Conservation (phyloP, 2,888 invertebrate species). For the Acrobasis repandana region DNA sequence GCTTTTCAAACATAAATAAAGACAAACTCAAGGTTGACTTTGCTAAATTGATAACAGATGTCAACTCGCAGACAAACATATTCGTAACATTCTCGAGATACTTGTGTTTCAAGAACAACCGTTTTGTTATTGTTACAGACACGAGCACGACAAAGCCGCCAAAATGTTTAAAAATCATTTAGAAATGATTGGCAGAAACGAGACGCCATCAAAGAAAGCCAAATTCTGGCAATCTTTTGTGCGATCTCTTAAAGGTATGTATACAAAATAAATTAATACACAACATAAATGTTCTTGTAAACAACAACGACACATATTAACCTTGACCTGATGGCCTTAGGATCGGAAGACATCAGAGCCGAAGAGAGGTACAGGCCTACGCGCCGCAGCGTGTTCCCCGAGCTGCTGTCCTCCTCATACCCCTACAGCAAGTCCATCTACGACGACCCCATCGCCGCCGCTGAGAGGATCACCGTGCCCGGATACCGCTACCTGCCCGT, state of each 20-base stretch:
- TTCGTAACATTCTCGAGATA: conserved; percentile 12
- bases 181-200: conserved; percentile 97
- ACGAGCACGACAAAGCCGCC: conserved; percentile 89
- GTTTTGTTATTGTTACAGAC: conserved; percentile 82
- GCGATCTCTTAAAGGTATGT: conserved; percentile 94
- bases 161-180: conserved; percentile 96
- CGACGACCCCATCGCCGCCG: conserved; percentile 91
- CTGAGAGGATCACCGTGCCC: conserved; percentile 92
- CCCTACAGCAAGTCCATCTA: conserved; percentile 93
- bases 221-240: conserved; percentile 97
- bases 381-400: conserved; percentile 89
- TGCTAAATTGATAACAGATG: conserved; percentile 23
- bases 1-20: conserved; percentile 47
- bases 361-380: conserved; percentile 90
- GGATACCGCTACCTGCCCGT: conserved; percentile 96
- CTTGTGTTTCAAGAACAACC: conserved; percentile 21
- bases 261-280: conserved; percentile 11
- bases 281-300: background rate
- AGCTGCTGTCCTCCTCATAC: conserved; percentile 87
- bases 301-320: background rate
- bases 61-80: conserved; percentile 1
- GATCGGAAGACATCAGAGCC: conserved; percentile 95
- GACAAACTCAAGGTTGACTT: conserved; percentile 57
- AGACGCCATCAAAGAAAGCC: conserved; percentile 95
- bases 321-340: conserved; percentile 62